Percentiles rank a stretch among this genome's conserved stretches.
These are phyloP conservation scores for Paguma larvata DNA, from an alignment of 2,797 vertebrate species.

Conservation along the genomic window DNA sequence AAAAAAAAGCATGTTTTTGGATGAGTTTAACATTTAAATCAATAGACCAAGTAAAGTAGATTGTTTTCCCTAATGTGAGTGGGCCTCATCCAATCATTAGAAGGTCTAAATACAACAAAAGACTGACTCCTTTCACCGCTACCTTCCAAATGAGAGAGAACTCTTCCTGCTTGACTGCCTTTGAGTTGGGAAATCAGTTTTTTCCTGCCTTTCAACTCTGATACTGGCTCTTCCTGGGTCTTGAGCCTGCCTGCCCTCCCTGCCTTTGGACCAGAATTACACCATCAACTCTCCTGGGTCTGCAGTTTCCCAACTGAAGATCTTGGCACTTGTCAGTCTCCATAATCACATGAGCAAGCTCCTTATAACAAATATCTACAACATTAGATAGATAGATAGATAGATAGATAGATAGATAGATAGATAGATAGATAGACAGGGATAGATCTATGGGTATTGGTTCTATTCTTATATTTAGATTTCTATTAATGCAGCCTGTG, in stretches of 20 bases:
- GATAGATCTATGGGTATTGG: neutral
- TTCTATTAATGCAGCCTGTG: neutral
- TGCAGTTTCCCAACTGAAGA: neutral
- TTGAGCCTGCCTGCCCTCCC: neutral
- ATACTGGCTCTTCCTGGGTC: neutral
- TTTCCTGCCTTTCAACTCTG: neutral
- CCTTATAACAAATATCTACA: conserved; percentile 1
- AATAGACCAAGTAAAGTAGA: neutral
- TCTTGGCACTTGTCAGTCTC: neutral
- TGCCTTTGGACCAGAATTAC: neutral
- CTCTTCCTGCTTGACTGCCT: neutral
- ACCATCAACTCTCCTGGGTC: neutral
- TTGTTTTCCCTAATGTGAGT: neutral
- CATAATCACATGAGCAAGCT: neutral
- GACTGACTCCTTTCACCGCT: neutral
- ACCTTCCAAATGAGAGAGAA: neutral
- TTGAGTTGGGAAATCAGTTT: neutral
- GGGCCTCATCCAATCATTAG: neutral
- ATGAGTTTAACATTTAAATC: conserved; percentile 35
- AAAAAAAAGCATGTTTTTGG: neutral
- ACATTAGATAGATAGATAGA: neutral
- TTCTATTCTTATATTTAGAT: neutral
- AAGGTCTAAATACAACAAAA: conserved; percentile 6
- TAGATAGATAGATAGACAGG: neutral
- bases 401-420: neutral